Evolutionary conservation across 2,888 invertebrate species (phyloP).

Genomic region (Agrotis clavis): DNA sequence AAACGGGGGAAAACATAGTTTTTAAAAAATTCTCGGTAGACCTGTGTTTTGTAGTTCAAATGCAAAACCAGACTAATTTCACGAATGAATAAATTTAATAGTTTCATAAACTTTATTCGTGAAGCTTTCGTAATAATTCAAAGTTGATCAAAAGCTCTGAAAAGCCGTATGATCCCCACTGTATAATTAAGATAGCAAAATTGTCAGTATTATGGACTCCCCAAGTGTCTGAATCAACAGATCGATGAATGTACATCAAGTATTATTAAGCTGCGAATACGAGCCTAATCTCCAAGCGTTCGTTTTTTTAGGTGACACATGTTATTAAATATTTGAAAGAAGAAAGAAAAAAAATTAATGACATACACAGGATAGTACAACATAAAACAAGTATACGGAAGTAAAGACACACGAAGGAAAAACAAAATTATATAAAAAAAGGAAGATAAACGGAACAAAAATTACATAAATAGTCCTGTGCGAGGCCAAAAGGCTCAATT

Average conservation of each 20-base stretch:
- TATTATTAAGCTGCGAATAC: constrained; percentile 15
- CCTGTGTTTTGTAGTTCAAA: too few species aligned
- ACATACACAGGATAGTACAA: too few species aligned
- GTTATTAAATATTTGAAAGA: too few species aligned
- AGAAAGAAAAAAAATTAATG: too few species aligned
- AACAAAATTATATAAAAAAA: too few species aligned
- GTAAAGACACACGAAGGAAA: too few species aligned
- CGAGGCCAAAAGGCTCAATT: too few species aligned
- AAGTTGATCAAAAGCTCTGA: constrained; percentile 33
- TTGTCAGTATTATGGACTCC: constrained; percentile 53
- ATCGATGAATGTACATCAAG: constrained; percentile 42
- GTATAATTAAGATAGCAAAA: constrained; percentile 62
- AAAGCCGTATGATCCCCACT: constrained; percentile 43
- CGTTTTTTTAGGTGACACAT: constrained; percentile 1
- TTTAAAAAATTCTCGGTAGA: not conserved
- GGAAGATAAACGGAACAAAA: too few species aligned
- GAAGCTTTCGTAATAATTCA: constrained; percentile 31
- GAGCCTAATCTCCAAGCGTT: constrained; percentile 18
- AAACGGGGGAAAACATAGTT: not conserved
- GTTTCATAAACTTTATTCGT: constrained; percentile 19
- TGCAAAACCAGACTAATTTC: constrained; percentile 15
- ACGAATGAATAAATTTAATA: constrained; percentile 28
- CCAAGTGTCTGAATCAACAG: constrained; percentile 61
- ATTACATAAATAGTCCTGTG: too few species aligned
- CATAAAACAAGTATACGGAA: too few species aligned